Conservation (phyloP, 1,140 invertebrate species). For the Amyelois transitella region DNA sequence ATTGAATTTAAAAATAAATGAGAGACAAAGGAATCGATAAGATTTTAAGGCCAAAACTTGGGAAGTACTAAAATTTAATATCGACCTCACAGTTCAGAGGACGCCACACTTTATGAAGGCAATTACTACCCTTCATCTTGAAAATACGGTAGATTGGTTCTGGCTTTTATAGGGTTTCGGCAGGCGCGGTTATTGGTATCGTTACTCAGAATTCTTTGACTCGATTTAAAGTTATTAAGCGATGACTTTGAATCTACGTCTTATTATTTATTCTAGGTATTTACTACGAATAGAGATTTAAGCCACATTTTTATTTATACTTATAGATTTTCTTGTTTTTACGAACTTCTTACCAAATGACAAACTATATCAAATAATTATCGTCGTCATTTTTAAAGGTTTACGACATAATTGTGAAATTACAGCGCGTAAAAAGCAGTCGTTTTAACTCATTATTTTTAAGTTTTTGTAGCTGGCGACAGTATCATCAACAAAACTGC, state of each 20-base stretch:
- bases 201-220: slow-evolving; percentile 28
- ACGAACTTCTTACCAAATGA: no score
- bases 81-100: slow-evolving; percentile 39
- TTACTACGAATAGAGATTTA: no score
- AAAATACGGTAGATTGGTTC: slow-evolving; percentile 59
- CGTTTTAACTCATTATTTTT: slow-evolving; percentile 3
- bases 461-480: slow-evolving; percentile 13
- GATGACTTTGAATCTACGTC: no score
- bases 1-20: slow-evolving; percentile 58
- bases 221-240: not conserved
- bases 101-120: slow-evolving; percentile 60
- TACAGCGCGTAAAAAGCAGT: not conserved
- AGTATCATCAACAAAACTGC: slow-evolving; percentile 22
- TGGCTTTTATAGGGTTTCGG: slow-evolving; percentile 49
- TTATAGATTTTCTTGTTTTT: no score
- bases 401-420: not conserved
- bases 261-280: no score
- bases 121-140: slow-evolving; percentile 65
- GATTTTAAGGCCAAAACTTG: slow-evolving; percentile 52
- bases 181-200: slow-evolving; percentile 33
- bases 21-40: slow-evolving; percentile 43
- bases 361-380: no score
- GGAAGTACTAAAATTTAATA: slow-evolving; percentile 62
- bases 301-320: no score
- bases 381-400: no score